Conservation (phyloP, 2,113 vertebrate genomes). For the Sturnus vulgaris region DNA sequence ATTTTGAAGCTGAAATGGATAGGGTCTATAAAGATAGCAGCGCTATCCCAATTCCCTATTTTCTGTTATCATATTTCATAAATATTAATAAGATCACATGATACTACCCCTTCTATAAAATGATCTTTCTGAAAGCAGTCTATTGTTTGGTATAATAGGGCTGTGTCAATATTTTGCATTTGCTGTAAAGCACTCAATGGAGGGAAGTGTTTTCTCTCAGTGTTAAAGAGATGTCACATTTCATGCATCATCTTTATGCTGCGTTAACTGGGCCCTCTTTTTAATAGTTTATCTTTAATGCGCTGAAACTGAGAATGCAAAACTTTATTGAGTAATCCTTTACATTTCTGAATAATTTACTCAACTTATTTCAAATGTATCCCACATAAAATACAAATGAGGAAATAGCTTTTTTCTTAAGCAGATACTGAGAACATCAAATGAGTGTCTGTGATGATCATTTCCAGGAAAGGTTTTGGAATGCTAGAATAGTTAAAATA, state of each 20-base stretch:
- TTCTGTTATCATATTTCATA: constrained; percentile 84
- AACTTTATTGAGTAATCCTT: constrained; percentile 40
- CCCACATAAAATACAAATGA: constrained; percentile 56
- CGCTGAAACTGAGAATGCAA: constrained; percentile 52
- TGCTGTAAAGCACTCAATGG: constrained; percentile 73
- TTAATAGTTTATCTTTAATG: constrained; percentile 45
- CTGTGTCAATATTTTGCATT: constrained; percentile 85
- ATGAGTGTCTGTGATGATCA: background rate
- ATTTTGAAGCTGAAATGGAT: constrained; percentile 86
- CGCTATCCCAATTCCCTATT: constrained; percentile 75
- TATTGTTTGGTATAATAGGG: constrained; percentile 78
- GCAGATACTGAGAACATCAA: background rate
- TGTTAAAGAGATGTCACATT: constrained; percentile 80
- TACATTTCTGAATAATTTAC: constrained; percentile 45
- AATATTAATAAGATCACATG: constrained; percentile 87
- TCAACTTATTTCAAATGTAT: constrained; percentile 50
- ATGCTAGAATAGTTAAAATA: background rate
- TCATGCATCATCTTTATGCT: constrained; percentile 70
- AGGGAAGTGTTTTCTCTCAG: constrained; percentile 67
- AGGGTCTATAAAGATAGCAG: constrained; percentile 80
- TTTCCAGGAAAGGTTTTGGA: constrained; percentile 12
- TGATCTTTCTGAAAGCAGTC: constrained; percentile 72
- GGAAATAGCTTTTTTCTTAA: background rate
- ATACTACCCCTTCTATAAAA: constrained; percentile 73
- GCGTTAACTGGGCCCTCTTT: constrained; percentile 53